These are phyloP conservation scores for Sander vitreus DNA, from an alignment of 2,113 vertebrate species.

Conservation along the genomic window DNA sequence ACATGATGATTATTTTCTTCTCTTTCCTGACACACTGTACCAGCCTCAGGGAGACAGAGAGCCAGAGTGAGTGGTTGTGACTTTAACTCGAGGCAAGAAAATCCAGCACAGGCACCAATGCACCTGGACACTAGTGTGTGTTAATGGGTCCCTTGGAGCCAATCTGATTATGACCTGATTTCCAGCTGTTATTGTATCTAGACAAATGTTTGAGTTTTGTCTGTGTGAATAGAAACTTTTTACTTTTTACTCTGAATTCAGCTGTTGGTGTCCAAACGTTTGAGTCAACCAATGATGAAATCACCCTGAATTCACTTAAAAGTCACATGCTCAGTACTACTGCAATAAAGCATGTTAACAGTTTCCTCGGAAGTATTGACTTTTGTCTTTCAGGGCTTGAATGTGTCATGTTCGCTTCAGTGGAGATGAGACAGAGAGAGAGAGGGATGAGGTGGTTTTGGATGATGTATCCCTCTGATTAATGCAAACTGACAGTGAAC, in stretches of 20 bases:
- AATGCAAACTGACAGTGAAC: constrained; percentile 73
- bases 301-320: not conserved
- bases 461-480: constrained; percentile 67
- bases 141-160: constrained; percentile 74
- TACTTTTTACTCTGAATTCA: constrained; percentile 12
- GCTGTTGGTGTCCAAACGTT: constrained; percentile 13
- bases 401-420: constrained; percentile 37
- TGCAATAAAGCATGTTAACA: not conserved
- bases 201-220: constrained; percentile 6
- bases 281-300: not conserved
- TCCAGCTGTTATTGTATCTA: constrained; percentile 37
- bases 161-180: constrained; percentile 70
- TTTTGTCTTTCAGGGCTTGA: constrained; percentile 13
- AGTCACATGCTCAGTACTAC: constrained; percentile 3
- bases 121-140: constrained; percentile 53
- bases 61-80: constrained; percentile 32
- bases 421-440: constrained; percentile 49
- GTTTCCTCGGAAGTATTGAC: not conserved
- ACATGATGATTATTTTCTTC: constrained; percentile 33
- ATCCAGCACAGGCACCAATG: constrained; percentile 23
- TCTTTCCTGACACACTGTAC: constrained; percentile 28
- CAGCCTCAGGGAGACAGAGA: constrained; percentile 47
- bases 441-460: constrained; percentile 33
- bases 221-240: constrained; percentile 2
- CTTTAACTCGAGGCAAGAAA: constrained; percentile 56